Base-by-base conservation (phyloP, 2,888 invertebrate species). In the Sisyra nigra region DNA sequence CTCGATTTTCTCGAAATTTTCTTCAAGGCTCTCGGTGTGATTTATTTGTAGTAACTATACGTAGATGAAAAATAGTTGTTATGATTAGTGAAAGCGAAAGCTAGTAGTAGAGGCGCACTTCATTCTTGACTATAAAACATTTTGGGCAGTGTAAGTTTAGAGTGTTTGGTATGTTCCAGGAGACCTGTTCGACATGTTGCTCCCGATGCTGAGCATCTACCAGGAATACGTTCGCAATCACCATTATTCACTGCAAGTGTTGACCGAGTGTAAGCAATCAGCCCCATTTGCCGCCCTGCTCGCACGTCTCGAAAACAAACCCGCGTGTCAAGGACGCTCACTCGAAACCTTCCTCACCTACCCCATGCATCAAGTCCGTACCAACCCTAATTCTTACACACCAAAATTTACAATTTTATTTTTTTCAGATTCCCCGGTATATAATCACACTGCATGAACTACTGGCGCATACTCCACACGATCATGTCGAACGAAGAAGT, bases 181-280 rank as follows among this genome's bases (percentile, higher is more conserved):
- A 58, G 92, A 92, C 65, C 70, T 92, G 57, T 92, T 92, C 69
- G 88, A 91, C 63, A 91, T 92, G 87, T 69, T 92, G 54, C 72
- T 92, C 49, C 91, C 92, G 41, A 92, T 92, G 91, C 67, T 92
- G 63, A 85, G 84, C 53, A 92, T 92, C 58, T 92, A 92, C 66
- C 91, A 91, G 66, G 91, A 92, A 68, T 92, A 91, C 61, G 91
- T 92, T 41, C 67, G 92, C 46, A 92, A 91, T 64, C 92, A 92
- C 60, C 91, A 92, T 65, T 92, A 88, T 68, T 88, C 88, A 49
- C 73, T 92, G 44, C 91, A 92, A 66, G 84, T 86, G 18, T 71
- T 92, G 48, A 89, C 91, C 0, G 91, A 91, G 61, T 91, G 91
- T 64, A 92, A 92, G 63, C 88, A 89, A 64, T 75, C 78, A 38